Base-by-base conservation (phyloP, 2,888 invertebrate species). In the Cantharis rustica region DNA sequence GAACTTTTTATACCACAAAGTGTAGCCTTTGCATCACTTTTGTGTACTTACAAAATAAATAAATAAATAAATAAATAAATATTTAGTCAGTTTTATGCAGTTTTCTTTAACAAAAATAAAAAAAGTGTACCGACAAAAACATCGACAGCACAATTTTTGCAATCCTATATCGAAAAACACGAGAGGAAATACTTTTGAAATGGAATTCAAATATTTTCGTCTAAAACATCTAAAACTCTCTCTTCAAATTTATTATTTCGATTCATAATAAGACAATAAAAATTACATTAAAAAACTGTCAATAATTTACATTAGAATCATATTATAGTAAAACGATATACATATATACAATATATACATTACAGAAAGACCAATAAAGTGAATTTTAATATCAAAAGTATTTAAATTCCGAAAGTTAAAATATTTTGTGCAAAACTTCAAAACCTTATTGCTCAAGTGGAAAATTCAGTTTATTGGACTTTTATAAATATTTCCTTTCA, bases 1-100 rank as follows among this genome's bases (percentile, higher is more conserved):
- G 16, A 69, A 26, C 26, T 62, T 73, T 73, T 73, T 73, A 73
- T 73, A 69, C 69, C 73, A 69, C 73, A 69, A 72, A 69, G 27
- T 73, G 73, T 73, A 20, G 27, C 10, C 16, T 15, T 69, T 17
- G 62, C 73, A 73, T 73, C 73, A 27, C 62, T 68, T 72, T 61
- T 69, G 69, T 73, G 64, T 66, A 66, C 64, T 47, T 47, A 47
- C 47, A 47, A 66, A 66, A 66, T 66, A 64, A 64, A 64, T 20
- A 16, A 13, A 66, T 66, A 64, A 64, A 64, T 20, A 16, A 13
- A 64, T 64, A 66, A 66, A 66, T 66, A 20, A 17, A 66, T 66
- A 66, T 66, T n/a, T 66, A 63, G 17, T 66, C 23, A n/a, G 20
- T 66, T 66, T 66, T 20, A 66, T 66, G 47, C 9, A 47, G 47